A percentile compares a stretch with the other conserved stretches of the same genome.
Conservation (phyloP, 2,113 vertebrate genomes). For the Enhydra lutris region DNA sequence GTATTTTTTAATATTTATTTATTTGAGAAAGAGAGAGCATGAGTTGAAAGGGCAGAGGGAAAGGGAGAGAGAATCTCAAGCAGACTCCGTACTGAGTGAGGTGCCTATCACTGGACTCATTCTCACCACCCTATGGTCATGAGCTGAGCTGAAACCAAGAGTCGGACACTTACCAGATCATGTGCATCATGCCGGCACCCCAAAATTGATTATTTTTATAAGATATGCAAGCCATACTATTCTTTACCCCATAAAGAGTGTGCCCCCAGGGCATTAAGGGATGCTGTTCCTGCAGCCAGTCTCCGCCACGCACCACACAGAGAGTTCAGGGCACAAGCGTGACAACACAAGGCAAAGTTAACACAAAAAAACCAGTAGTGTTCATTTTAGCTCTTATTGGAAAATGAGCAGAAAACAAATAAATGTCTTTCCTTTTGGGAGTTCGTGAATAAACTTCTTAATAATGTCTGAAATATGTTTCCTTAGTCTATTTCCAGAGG, state of each 20-base stretch:
- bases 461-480: slow-evolving; percentile 37
- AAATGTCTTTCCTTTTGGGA: not conserved
- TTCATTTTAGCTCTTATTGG: slow-evolving; percentile 39
- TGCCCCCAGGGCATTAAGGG: not conserved
- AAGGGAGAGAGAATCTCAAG: not conserved
- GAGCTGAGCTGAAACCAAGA: not conserved
- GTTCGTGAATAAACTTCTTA: not conserved
- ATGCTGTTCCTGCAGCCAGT: not conserved
- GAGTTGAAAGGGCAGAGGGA: not conserved
- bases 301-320: not conserved
- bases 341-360: not conserved
- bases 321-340: fast-evolving
- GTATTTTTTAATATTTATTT: not conserved
- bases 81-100: not conserved
- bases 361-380: not conserved
- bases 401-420: slow-evolving; percentile 44
- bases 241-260: not conserved
- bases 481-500: not conserved
- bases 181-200: not conserved
- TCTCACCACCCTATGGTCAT: not conserved
- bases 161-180: not conserved
- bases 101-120: not conserved
- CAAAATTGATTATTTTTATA: not conserved
- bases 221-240: not conserved
- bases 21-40: not conserved